Base-by-base conservation (phyloP, 1,140 invertebrate species). In the Heliconius congener region DNA sequence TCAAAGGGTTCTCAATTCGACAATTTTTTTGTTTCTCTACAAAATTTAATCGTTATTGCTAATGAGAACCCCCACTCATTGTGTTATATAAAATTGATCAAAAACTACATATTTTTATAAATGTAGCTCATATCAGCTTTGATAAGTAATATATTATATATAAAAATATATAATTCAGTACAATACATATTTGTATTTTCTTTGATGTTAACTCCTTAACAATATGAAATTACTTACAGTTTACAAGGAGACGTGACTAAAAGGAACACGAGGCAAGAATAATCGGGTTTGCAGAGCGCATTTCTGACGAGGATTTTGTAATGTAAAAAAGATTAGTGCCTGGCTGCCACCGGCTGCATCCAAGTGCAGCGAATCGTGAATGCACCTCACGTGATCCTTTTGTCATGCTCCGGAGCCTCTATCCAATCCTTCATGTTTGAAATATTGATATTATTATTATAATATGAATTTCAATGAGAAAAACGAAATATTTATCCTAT, bases 291-390 rank as follows among this genome's bases (percentile, higher is more conserved):
- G 57, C 23, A 66, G 23, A 66, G 57, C 57, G 57, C 57, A 66
- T 66, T 66, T 66, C 57, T 27, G 9, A 66, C 57, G 23, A 66
- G 57, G 57, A 66, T 66, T 66, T 66, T 66, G 23, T 66, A 66
- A 66, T 66, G 57, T 66, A 66, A 27, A 66, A 66, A 66, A 66
- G 57, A 66, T 66, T 66, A 66, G 57, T 66, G 57, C 57, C 23
- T 66, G 9, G 11, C 23, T 66, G 57, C 57, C 23, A 66, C 57
- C 57, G 57, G 57, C 57, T 66, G 57, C 57, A 66, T 30, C 23
- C 57, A 66, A 66, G 57, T 66, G 57, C 57, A n/a, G 57, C 57
- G 57, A 27, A 27, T 66, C 57, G 57, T 66, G 23, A 66, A 66
- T 66, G 11, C 23, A 27, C 57, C 23, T 57, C 55, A 57, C 55